Percentiles rank a stretch among this genome's conserved stretches.
Conservation (phyloP, 2,113 vertebrate genomes). For the Podarcis raffonei region DNA sequence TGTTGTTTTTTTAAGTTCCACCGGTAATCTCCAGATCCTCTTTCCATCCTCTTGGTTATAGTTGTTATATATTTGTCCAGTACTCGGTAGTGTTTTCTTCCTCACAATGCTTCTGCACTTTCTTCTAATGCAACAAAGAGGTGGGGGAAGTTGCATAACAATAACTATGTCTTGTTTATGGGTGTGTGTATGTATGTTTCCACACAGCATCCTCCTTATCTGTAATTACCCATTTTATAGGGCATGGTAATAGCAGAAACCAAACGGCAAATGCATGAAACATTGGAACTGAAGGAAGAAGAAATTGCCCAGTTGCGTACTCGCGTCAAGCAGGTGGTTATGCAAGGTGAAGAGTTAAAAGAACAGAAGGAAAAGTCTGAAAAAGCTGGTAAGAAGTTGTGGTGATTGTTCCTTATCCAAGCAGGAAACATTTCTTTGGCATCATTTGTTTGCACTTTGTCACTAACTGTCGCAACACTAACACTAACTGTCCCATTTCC, state of each 20-base stretch:
- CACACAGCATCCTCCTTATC: conserved; percentile 41
- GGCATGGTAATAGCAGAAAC: conserved; percentile 98
- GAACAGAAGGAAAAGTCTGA: conserved; percentile 96
- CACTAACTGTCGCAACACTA: not conserved
- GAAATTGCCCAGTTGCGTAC: conserved; percentile 88
- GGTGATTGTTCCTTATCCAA: conserved; percentile 29
- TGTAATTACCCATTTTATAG: conserved; percentile 73
- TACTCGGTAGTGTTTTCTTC: not conserved
- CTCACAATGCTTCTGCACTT: not conserved
- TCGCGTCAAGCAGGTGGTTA: conserved; percentile 82
- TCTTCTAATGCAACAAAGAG: not conserved
- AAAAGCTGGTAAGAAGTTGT: conserved; percentile 84
- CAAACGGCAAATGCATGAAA: conserved; percentile 97
- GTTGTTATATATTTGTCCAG: not conserved
- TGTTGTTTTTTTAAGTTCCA: not conserved
- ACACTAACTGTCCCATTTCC: not conserved
- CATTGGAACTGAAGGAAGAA: conserved; percentile 95
- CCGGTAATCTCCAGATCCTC: not conserved
- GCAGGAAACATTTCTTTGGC: not conserved
- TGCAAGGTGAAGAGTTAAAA: conserved; percentile 86
- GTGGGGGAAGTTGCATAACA: not conserved
- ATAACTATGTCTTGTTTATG: conserved; percentile 5
- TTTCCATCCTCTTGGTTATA: not conserved
- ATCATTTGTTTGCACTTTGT: not conserved
- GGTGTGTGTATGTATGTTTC: conserved; percentile 33